Percentiles rank a stretch among this genome's conserved stretches.
Evolutionary conservation across 2,113 vertebrate genomes (phyloP).

Genomic region (Petromus typicus): DNA sequence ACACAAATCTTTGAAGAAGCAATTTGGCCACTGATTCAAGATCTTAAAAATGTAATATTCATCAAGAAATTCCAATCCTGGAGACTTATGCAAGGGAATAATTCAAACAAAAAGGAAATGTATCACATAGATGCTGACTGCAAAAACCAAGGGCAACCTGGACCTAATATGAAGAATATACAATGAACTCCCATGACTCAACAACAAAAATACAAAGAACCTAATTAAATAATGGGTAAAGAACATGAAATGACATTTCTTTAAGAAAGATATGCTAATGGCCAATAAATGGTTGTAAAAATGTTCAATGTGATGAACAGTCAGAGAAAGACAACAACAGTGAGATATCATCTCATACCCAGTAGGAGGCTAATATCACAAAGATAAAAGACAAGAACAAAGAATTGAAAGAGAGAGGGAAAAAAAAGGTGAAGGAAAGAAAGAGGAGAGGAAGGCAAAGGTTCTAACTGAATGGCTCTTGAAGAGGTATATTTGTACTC

Average conservation of each 20-base stretch:
- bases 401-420: neutral
- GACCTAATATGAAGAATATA: neutral
- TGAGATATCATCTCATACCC: neutral
- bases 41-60: slow-evolving; percentile 30
- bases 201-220: neutral
- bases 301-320: neutral
- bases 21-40: slow-evolving; percentile 44
- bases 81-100: slow-evolving; percentile 26
- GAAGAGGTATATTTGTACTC: neutral
- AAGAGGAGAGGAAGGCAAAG: no score
- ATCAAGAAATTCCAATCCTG: slow-evolving; percentile 14
- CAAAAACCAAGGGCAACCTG: neutral
- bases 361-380: neutral
- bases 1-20: slow-evolving; percentile 7
- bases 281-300: neutral
- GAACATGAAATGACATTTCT: neutral
- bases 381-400: neutral
- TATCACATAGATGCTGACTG: neutral
- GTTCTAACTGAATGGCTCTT: neutral
- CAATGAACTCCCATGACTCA: neutral
- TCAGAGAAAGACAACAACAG: neutral
- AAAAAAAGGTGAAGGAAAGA: no score
- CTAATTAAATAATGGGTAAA: neutral
- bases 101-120: neutral
- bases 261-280: neutral